phyloP scores from a whole-genome alignment of 1,140 invertebrate genomes.

The Leptopilina boulardi region DNA sequence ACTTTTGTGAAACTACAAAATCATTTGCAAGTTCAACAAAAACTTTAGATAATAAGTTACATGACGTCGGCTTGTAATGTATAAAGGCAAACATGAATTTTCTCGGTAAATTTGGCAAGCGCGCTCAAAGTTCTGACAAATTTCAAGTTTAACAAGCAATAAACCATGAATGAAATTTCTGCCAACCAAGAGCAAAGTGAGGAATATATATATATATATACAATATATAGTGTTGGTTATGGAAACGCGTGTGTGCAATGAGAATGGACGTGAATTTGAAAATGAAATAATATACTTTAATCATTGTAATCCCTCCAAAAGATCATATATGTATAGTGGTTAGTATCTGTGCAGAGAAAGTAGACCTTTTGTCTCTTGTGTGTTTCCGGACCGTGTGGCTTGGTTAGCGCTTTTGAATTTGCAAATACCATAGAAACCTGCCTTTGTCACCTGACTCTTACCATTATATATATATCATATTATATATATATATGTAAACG shows the following conservation, averaged over 20 bases:
- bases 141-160: slow-evolving; percentile 3
- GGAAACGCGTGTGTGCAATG: background rate
- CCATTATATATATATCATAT: too few relatives aligned
- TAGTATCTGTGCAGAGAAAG: slow-evolving; percentile 13
- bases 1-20: too few relatives aligned
- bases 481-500: too few relatives aligned
- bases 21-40: background rate
- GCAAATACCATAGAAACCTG: slow-evolving; percentile 22
- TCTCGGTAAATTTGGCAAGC: slow-evolving; percentile 1
- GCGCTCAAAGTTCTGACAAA: background rate
- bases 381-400: slow-evolving; percentile 6
- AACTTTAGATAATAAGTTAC: slow-evolving; percentile 4
- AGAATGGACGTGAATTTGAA: background rate
- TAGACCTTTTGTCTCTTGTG: background rate
- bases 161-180: slow-evolving; percentile 1
- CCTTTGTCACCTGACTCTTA: slow-evolving; percentile 22
- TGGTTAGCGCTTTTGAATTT: slow-evolving; percentile 17
- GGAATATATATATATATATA: background rate
- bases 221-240: too few relatives aligned
- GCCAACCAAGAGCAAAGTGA: slow-evolving; percentile 2
- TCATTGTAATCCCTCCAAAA: background rate
- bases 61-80: background rate
- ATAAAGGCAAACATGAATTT: slow-evolving; percentile 10
- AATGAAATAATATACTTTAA: slow-evolving; percentile 24
- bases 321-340: background rate